Evolutionary conservation across 92 coral and sea anemone genomes (phyloP).

Genomic region (Chrysogorgia sp.): DNA sequence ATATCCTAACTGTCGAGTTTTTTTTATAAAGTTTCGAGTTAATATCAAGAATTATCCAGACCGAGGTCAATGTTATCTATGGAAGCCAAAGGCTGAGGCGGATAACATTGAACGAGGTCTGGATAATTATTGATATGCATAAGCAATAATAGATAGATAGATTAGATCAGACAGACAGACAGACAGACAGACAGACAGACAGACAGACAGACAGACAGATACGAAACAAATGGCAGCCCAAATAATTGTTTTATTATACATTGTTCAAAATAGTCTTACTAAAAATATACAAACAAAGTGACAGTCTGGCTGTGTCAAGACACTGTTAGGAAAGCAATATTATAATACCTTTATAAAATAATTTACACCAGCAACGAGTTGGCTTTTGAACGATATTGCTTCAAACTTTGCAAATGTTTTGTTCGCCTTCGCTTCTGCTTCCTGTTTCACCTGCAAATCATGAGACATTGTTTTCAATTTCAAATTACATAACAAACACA

Average conservation of each 20-base stretch:
- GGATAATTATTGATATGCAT: too few species aligned
- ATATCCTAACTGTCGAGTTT: not conserved
- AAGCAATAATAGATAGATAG: not conserved
- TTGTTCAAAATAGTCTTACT: too few species aligned
- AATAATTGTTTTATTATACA: too few species aligned
- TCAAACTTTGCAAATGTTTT: too few species aligned
- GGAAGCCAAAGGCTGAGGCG: too few species aligned
- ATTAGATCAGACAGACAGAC: constrained; percentile 8
- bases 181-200: not conserved
- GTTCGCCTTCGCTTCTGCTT: constrained; percentile 65
- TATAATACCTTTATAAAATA: constrained; percentile 81
- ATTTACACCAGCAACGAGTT: constrained; percentile 85
- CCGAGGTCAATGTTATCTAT: too few species aligned
- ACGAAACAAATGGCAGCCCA: not conserved
- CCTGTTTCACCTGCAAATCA: too few species aligned
- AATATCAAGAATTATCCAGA: too few species aligned
- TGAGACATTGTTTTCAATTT: not conserved
- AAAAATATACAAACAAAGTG: too few species aligned
- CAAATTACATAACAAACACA: not conserved
- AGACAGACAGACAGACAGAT: constrained; percentile 5
- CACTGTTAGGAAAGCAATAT: not conserved
- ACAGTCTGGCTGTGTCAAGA: not conserved
- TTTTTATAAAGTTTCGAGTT: not conserved
- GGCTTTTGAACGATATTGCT: constrained; percentile 61
- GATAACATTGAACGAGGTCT: too few species aligned